These are phyloP conservation scores for Aphelenchoides besseyi DNA, from an alignment of 1,140 invertebrate species.

Conservation along the genomic window DNA sequence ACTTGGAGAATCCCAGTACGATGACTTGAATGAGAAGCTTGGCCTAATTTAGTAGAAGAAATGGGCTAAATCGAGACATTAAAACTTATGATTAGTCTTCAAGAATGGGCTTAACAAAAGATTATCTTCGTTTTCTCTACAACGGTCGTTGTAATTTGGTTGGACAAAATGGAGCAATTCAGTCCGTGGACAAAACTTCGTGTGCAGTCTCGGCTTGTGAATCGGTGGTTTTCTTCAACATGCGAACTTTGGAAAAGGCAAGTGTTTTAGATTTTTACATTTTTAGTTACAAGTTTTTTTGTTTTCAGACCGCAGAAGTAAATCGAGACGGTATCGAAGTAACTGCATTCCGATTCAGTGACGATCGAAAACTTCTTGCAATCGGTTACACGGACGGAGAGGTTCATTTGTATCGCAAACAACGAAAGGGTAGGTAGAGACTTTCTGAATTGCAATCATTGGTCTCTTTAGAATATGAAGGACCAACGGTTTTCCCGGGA, in stretches of 20 bases:
- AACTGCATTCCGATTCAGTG: conserved; percentile 43
- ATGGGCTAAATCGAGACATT: no score
- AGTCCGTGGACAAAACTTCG: conserved; percentile 65
- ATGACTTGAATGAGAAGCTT: no score
- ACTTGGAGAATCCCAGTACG: no score
- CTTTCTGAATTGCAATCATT: conserved; percentile 58
- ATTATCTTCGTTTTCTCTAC: conserved; percentile 84
- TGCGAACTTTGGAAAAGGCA: conserved; percentile 82
- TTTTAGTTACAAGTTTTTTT: conserved; percentile 31
- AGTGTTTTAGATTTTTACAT: conserved; percentile 34
- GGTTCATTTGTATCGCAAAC: conserved; percentile 73
- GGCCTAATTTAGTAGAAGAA: no score
- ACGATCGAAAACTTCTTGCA: conserved; percentile 73
- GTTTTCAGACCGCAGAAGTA: conserved; percentile 43
- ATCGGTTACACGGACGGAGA: conserved; percentile 86
- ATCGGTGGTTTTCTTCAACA: conserved; percentile 88
- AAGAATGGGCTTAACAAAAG: conserved; percentile 91
- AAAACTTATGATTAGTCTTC: no score
- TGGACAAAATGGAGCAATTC: conserved; percentile 53
- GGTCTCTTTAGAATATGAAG: conserved; percentile 70
- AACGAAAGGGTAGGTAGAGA: conserved; percentile 24
- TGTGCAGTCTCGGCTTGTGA: conserved; percentile 84
- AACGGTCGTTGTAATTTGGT: conserved; percentile 67
- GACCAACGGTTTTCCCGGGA: conserved; percentile 74
- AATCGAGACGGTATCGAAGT: conserved; percentile 37